These are phyloP conservation scores for Sebastes taczanowskii DNA, from an alignment of 2,797 vertebrate species.

Conservation along the genomic window DNA sequence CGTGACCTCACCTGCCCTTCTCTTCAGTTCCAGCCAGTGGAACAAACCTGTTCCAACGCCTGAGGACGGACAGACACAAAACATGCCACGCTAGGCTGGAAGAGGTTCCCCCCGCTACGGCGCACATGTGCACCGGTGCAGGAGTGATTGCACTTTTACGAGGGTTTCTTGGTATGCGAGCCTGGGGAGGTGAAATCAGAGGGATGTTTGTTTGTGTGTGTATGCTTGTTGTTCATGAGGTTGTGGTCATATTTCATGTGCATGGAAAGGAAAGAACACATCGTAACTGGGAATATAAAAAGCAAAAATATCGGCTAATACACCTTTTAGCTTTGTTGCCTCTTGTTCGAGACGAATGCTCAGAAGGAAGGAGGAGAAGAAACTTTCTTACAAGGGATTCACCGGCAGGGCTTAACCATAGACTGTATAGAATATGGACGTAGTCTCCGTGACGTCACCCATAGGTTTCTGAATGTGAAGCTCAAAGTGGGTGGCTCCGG, in stretches of 20 bases:
- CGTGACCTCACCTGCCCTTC: conserved; percentile 70
- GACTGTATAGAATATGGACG: too few species aligned
- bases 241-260: background rate
- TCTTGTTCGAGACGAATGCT: background rate
- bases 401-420: background rate
- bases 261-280: background rate
- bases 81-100: conserved; percentile 34
- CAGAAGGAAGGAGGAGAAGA: background rate
- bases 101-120: conserved; percentile 23
- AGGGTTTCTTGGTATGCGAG: conserved; percentile 18
- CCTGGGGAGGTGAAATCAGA: conserved; percentile 50
- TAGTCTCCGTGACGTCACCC: too few species aligned
- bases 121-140: conserved; percentile 38
- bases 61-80: conserved; percentile 46
- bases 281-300: background rate
- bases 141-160: conserved; percentile 34
- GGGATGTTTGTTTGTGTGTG: conserved; percentile 1
- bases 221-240: background rate
- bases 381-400: background rate
- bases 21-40: conserved; percentile 71
- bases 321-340: background rate
- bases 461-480: too few species aligned
- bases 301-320: background rate
- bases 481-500: too few species aligned
- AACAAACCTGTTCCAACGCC: conserved; percentile 76